Conservation (phyloP, 2,113 vertebrate genomes). For the Paramisgurnus dabryanus region DNA sequence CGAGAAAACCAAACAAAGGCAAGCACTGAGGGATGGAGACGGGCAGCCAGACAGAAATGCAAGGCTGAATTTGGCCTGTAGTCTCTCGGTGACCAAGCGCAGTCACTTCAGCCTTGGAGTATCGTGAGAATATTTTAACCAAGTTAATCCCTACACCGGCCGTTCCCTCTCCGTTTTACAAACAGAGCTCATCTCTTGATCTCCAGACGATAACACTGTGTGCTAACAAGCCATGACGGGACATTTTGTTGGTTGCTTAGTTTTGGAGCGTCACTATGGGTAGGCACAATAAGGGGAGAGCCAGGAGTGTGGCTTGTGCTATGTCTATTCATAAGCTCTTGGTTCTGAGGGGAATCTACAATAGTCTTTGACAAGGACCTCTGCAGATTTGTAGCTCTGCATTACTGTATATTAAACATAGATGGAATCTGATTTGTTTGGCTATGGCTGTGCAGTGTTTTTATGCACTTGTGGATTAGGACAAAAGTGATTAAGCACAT, state of each 20-base stretch:
- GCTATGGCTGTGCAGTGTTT: no score
- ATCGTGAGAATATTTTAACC: slow-evolving; percentile 40
- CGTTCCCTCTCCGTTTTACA: slow-evolving; percentile 6
- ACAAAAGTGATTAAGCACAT: no score
- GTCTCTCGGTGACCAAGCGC: slow-evolving; percentile 13
- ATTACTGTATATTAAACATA: no score
- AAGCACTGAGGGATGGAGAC: not conserved
- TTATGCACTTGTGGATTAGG: no score
- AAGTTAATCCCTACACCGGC: slow-evolving; percentile 38
- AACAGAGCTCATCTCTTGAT: not conserved
- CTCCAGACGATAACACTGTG: not conserved
- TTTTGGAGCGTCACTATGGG: no score
- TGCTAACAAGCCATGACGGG: not conserved
- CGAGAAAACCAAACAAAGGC: slow-evolving; percentile 22
- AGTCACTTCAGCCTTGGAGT: slow-evolving; percentile 28
- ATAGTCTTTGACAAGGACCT: no score
- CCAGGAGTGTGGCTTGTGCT: no score
- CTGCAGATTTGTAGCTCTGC: no score
- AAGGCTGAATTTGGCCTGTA: slow-evolving; percentile 27
- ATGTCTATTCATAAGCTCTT: no score
- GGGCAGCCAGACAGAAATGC: not conserved
- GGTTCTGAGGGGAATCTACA: no score
- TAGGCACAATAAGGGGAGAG: no score
- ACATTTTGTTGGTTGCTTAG: not conserved
- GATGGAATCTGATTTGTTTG: no score